Evolutionary conservation across 2,797 vertebrate species (phyloP).

Genomic region (Falco biarmicus): DNA sequence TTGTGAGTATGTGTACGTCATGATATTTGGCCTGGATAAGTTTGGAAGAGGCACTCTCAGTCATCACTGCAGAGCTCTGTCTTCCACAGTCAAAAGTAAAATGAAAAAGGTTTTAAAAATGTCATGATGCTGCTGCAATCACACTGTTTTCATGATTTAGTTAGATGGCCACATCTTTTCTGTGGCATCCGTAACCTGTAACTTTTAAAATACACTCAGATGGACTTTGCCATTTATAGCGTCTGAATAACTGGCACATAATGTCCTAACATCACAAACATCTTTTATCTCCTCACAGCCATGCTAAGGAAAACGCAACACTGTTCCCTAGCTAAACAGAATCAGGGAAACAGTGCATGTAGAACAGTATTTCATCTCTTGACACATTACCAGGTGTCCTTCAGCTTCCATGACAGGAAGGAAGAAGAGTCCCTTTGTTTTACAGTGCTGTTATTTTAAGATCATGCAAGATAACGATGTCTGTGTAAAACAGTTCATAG

Average conservation of each 20-base stretch:
- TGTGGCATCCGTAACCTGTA: not conserved
- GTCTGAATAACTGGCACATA: not conserved
- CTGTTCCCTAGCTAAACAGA: not conserved
- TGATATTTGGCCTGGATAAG: not conserved
- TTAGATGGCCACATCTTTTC: not conserved
- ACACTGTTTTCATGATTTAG: not conserved
- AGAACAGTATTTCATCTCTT: not conserved
- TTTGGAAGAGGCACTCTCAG: not conserved
- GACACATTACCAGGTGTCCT: not conserved
- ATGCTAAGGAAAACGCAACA: not conserved
- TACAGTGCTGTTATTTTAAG: not conserved
- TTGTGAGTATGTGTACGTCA: not conserved
- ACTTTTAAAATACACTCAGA: not conserved
- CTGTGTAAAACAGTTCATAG: not conserved
- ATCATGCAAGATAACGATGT: not conserved
- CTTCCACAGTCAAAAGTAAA: not conserved
- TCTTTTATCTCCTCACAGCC: not conserved
- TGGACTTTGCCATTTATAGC: not conserved
- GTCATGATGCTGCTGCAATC: not conserved
- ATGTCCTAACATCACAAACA: not conserved
- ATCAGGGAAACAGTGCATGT: not conserved
- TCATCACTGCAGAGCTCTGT: not conserved
- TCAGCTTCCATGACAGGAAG: not conserved
- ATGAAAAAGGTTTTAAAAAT: fast-evolving
- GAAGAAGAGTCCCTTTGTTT: not conserved